Evolutionary conservation across 2,888 invertebrate genomes (phyloP), one percentile per base, ranked within the genome.

Genomic region (Thymelicus sylvestris): DNA sequence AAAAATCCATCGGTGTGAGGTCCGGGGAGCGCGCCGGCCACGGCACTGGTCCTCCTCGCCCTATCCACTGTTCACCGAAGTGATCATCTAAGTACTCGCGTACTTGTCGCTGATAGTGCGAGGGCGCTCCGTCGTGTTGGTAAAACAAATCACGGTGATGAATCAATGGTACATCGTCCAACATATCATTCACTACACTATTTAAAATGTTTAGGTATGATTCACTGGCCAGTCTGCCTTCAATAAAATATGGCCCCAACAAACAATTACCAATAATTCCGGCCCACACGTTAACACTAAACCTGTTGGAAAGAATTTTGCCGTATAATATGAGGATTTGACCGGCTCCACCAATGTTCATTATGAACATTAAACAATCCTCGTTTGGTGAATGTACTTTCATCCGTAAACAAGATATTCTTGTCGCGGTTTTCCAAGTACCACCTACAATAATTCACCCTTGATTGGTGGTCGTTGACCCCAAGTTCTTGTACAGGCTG

Each of bases 241-340:
- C 65, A 52, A 73, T 62, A 44, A 71, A 68, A 59, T 72, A 62
- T 19, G 72, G 74, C 6, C 72, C 75, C 48, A 75, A 13, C 55
- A 75, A 59, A 13, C 44, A 47, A 59, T 66, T 59, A 38, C 62
- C 41, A 19, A 70, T 12, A 24, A 74, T 65, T 13, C 74, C 74
- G 31, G 74, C 76, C 74, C 74, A 74, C 65, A 76, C 73, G 52
- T 73, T 74, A 2, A 74, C 59, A 48, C 72, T 70, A 39, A 71
- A 76, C 39, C 68, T 72, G 68, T 63, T 76, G 74, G 57, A 61
- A 61, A 60, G 44, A 38, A 50, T 67, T 55, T 38, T 63, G 47
- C 61, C 66, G 62, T 7, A 62, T 44, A n/a, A 59, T 44, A 55
- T 72, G 60, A 2, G 74, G 74, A 38, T 74, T 74, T n/a, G 47